These are phyloP conservation scores for Henicopernis longicauda DNA, from an alignment of 2,113 vertebrate genomes.

Conservation along the genomic window DNA sequence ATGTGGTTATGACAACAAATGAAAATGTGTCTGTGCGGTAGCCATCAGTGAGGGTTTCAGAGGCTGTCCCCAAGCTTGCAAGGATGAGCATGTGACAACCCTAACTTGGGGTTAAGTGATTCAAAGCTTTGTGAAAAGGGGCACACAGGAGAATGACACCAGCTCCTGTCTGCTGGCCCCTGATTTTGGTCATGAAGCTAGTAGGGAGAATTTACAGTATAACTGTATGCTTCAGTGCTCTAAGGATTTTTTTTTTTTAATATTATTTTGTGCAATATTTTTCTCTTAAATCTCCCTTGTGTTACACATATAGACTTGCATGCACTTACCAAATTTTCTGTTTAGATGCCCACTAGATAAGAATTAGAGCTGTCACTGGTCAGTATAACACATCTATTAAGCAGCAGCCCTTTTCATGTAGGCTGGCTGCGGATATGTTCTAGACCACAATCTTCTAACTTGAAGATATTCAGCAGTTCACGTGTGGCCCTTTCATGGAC, in stretches of 20 bases:
- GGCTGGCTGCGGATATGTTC: not conserved
- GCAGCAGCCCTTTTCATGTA: not conserved
- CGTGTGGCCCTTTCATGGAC: not conserved
- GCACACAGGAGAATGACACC: not conserved
- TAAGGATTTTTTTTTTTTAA: not conserved
- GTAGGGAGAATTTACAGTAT: not conserved
- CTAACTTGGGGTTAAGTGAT: too few species aligned
- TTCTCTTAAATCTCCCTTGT: not conserved
- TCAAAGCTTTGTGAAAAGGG: not conserved
- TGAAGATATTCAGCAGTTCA: not conserved
- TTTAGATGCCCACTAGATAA: not conserved
- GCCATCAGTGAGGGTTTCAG: not conserved
- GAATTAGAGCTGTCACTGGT: not conserved
- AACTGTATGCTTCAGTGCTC: not conserved
- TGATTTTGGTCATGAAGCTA: not conserved
- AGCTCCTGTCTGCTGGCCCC: not conserved
- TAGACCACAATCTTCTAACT: not conserved
- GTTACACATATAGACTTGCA: not conserved
- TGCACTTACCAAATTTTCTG: not conserved
- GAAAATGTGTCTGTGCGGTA: not conserved
- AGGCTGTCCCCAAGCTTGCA: not conserved
- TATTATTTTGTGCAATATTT: not conserved
- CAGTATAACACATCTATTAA: not conserved
- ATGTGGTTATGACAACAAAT: not conserved
- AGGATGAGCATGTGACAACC: not conserved